Conservation (phyloP, 2,113 vertebrate species). For the Nettapus auritus region DNA sequence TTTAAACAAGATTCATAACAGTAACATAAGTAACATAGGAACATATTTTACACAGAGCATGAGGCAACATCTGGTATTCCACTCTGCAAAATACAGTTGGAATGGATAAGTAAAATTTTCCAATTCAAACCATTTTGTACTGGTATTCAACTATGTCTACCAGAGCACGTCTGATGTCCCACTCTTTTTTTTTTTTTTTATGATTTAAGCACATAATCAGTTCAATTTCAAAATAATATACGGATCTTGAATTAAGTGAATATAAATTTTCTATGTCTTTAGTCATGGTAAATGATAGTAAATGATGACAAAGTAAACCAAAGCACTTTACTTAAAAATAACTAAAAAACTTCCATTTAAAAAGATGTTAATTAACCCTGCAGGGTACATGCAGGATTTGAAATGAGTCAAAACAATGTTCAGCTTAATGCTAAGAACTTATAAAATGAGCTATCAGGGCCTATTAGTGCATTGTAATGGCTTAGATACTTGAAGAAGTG, state of each 20-base stretch:
- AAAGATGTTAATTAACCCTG: slow-evolving; percentile 69
- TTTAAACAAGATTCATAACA: slow-evolving; percentile 14
- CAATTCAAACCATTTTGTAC: background rate
- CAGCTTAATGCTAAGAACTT: slow-evolving; percentile 69
- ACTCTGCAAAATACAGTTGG: background rate
- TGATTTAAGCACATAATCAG: background rate
- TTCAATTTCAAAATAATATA: background rate
- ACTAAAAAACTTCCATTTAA: slow-evolving; percentile 16
- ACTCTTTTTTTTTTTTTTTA: background rate
- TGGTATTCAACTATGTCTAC: background rate
- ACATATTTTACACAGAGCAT: background rate
- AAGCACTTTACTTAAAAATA: slow-evolving; percentile 25
- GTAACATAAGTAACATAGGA: background rate
- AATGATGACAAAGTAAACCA: slow-evolving; percentile 10
- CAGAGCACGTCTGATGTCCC: background rate
- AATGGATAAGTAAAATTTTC: background rate
- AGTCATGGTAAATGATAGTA: background rate
- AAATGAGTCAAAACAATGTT: slow-evolving; percentile 67
- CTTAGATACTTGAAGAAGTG: slow-evolving; percentile 79
- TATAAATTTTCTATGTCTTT: background rate
- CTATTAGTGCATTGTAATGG: slow-evolving; percentile 78
- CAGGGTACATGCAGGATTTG: slow-evolving; percentile 58
- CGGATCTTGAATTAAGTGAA: background rate
- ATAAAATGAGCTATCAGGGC: slow-evolving; percentile 75
- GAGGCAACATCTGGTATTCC: background rate